Percentiles rank a stretch among this genome's conserved stretches.
Evolutionary conservation across 2,797 vertebrate species (phyloP).

Genomic region (Enteromius mattozi): DNA sequence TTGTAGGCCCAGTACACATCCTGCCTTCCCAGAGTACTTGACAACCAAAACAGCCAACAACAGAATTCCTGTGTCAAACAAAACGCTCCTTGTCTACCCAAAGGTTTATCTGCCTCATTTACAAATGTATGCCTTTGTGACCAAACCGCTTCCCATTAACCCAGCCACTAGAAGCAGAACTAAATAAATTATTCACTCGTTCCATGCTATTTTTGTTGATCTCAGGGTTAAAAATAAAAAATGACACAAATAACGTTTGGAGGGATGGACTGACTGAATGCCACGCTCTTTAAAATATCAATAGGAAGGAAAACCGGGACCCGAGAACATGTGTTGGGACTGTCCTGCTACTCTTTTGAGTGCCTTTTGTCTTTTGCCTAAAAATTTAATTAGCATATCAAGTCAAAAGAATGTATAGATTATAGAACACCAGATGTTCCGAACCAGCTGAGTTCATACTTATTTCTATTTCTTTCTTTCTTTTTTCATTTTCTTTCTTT

Average conservation of each 20-base stretch:
- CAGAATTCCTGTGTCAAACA: slow-evolving; percentile 89
- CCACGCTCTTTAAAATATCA: slow-evolving; percentile 30
- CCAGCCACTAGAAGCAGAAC: slow-evolving; percentile 78
- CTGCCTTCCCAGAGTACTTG: slow-evolving; percentile 86
- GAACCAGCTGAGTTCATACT: slow-evolving; percentile 25
- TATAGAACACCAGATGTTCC: slow-evolving; percentile 66
- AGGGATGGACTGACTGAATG: slow-evolving; percentile 44
- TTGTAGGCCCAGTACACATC: slow-evolving; percentile 87
- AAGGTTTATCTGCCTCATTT: slow-evolving; percentile 86
- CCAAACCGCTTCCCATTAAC: slow-evolving; percentile 82
- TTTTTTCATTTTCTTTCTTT: slow-evolving; percentile 18
- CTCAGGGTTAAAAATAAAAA: slow-evolving; percentile 52
- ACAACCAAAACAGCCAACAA: slow-evolving; percentile 86
- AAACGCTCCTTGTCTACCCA: slow-evolving; percentile 84
- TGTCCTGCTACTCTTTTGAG: slow-evolving; percentile 12
- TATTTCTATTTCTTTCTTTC: neutral
- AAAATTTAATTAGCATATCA: slow-evolving; percentile 55
- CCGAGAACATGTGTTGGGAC: slow-evolving; percentile 54
- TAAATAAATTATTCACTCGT: slow-evolving; percentile 83
- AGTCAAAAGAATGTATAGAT: slow-evolving; percentile 51
- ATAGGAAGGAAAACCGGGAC: slow-evolving; percentile 43
- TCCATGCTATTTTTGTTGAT: slow-evolving; percentile 69
- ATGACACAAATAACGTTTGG: slow-evolving; percentile 48
- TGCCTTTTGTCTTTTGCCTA: slow-evolving; percentile 12
- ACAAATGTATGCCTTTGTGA: slow-evolving; percentile 88